Conservation (phyloP, 1,140 invertebrate species). For the Panulirus ornatus region DNA sequence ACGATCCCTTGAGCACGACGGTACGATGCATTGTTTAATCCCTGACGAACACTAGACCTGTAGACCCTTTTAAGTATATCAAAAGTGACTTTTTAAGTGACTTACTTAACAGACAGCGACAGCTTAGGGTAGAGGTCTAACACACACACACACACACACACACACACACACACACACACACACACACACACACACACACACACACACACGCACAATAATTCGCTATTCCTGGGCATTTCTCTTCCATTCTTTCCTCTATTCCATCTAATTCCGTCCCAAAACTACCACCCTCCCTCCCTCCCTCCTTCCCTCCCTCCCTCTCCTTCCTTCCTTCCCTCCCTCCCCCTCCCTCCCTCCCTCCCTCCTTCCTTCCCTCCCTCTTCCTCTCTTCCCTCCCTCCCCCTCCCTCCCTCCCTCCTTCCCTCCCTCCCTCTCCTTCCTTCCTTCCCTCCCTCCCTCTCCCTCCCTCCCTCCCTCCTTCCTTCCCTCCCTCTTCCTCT, state of each 20-base stretch:
- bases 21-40: neutral
- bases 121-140: neutral
- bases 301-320: neutral
- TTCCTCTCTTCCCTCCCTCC: neutral
- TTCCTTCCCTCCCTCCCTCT: neutral
- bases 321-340: neutral
- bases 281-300: neutral
- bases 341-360: neutral
- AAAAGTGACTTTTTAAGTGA: neutral
- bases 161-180: slow-evolving; percentile 7
- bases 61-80: neutral
- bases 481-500: neutral
- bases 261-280: neutral
- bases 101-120: neutral
- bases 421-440: neutral
- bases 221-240: neutral
- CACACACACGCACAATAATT: neutral
- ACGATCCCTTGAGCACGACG: too few species aligned
- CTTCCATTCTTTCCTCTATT: neutral
- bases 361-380: too few species aligned
- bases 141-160: slow-evolving; percentile 7
- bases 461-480: neutral
- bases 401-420: neutral
- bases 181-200: slow-evolving; percentile 7
- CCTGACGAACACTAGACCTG: neutral